Evolutionary conservation across 2,888 invertebrate genomes (phyloP).

Genomic region (Tenthredo distinguenda): DNA sequence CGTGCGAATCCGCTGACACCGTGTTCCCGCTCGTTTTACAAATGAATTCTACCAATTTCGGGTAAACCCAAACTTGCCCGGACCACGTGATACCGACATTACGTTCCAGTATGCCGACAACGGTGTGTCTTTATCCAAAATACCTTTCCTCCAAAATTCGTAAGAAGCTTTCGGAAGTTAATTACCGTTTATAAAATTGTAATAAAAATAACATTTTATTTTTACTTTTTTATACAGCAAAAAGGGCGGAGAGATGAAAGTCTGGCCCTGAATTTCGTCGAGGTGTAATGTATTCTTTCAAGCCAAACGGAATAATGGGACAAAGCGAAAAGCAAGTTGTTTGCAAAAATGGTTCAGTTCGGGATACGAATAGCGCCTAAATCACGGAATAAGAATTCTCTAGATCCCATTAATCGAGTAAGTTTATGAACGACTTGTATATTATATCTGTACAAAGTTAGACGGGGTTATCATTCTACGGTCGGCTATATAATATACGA

Average conservation of each 20-base stretch:
- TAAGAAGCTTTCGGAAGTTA: neutral
- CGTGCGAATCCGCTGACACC: conserved; percentile 26
- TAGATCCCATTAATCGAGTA: neutral
- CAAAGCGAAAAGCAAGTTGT: neutral
- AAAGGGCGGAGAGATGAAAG: too few species aligned
- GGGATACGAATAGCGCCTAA: neutral
- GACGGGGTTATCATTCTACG: neutral
- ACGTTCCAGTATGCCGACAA: neutral
- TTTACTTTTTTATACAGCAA: too few species aligned
- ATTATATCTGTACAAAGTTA: conserved; percentile 1
- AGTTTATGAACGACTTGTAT: neutral
- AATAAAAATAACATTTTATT: too few species aligned
- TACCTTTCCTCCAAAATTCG: neutral
- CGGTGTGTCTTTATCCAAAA: neutral
- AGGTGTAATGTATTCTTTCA: neutral
- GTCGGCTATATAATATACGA: conserved; percentile 12
- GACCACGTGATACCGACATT: neutral
- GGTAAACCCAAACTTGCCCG: neutral
- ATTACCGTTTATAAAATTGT: too few species aligned
- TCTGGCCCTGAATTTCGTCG: neutral
- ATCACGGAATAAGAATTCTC: neutral
- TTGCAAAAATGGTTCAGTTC: neutral
- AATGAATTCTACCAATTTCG: neutral
- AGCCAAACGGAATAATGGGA: neutral
- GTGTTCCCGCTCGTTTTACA: neutral